Evolutionary conservation across 2,113 vertebrate genomes (phyloP), one percentile per base, ranked within the genome.

Genomic region (Mastomys coucha): DNA sequence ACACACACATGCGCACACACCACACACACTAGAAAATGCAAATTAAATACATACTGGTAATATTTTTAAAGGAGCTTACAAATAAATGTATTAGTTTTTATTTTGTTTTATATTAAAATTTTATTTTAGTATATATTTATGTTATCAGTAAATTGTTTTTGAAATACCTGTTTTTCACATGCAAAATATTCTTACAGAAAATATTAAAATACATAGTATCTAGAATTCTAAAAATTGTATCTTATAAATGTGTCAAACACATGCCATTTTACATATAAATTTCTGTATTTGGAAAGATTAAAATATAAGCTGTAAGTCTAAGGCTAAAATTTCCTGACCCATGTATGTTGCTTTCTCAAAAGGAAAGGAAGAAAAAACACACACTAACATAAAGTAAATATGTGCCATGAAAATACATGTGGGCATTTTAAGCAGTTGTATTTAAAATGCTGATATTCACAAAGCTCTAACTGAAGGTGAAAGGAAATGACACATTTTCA

Each of bases 401-500:
- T 87, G 77, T 91, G 2, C 69, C 24, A 70, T 84, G 60, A 94
- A 96, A 90, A 91, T n/a, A 76, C 56, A 86, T 60, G 49, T 80
- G 4, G 10, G 63, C 26, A 87, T 31, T 82, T 58, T 11, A 88
- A 89, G 20, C 17, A 69, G 24, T 92, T 45, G 4, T 69, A 65
- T 94, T 88, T 86, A 86, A 95, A 94, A 94, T 65, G 92, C 39
- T 91, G 39, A 86, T 16, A 87, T 95, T 93, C 58, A 58, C 56
- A 85, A 91, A 81, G 11, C 6, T 36, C 36, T 77, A 28, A 89
- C 33, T 51, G 14, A 72, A 88, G 8, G 0, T 91, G 19, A 60
- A 33, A 89, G 80, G 53, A 95, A 96, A 93, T 91, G 26, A 1
- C 69, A 67, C 28, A 45, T 82, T 93, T 91, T 95, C 39, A 78